Evolutionary conservation across 2,797 vertebrate genomes (phyloP).

Genomic region (Natrix natrix): DNA sequence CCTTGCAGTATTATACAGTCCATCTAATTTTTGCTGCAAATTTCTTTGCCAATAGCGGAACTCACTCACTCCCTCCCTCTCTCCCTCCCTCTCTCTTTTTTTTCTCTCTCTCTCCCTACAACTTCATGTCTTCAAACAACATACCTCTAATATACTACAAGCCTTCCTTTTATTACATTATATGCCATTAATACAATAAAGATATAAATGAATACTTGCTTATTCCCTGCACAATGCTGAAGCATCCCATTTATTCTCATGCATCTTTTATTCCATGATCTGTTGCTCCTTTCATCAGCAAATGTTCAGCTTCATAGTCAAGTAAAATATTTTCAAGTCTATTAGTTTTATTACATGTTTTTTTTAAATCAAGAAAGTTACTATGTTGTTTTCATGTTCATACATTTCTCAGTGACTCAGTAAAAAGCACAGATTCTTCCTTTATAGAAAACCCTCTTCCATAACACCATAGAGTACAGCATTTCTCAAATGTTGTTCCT

Average conservation of each 20-base stretch:
- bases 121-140: background rate
- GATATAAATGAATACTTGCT: background rate
- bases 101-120: no score
- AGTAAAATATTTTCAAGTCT: background rate
- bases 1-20: background rate
- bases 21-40: background rate
- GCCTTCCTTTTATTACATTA: background rate
- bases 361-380: background rate
- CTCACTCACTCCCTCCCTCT: background rate
- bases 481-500: background rate
- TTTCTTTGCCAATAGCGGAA: background rate
- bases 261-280: background rate
- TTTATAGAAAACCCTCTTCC: background rate
- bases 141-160: background rate
- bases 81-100: background rate
- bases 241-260: background rate
- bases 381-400: background rate
- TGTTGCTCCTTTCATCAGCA: background rate
- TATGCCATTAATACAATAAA: background rate
- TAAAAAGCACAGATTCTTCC: background rate
- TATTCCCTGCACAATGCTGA: background rate
- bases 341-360: background rate
- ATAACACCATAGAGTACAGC: background rate
- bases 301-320: background rate
- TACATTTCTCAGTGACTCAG: background rate